Evolutionary conservation across 1,140 invertebrate genomes (phyloP).

Genomic region (Drosophila teissieri): DNA sequence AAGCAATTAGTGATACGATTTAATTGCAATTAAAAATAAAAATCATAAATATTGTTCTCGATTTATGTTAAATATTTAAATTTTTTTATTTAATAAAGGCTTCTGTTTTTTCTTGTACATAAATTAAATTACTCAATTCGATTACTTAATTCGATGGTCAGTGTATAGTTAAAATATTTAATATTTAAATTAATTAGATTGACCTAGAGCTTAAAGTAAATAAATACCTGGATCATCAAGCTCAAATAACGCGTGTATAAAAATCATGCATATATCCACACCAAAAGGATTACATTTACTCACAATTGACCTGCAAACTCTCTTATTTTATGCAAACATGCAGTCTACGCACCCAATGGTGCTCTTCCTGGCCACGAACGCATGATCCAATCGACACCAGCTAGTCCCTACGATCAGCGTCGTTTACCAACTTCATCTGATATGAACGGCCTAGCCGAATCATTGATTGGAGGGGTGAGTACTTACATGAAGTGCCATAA

Average conservation of each 20-base stretch:
- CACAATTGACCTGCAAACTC: background rate
- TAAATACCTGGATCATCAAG: slow-evolving; percentile 57
- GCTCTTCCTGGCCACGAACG: slow-evolving; percentile 87
- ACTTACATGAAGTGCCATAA: no score
- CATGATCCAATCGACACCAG: slow-evolving; percentile 91
- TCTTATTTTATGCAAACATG: slow-evolving; percentile 36
- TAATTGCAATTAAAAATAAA: no score
- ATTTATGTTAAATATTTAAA: no score
- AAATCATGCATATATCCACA: slow-evolving; percentile 11
- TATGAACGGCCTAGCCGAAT: slow-evolving; percentile 96
- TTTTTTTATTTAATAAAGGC: no score
- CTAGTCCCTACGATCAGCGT: slow-evolving; percentile 90
- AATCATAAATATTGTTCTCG: no score
- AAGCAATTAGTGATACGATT: no score
- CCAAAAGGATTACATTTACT: background rate
- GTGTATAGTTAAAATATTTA: no score
- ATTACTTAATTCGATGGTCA: no score
- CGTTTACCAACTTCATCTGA: slow-evolving; percentile 88
- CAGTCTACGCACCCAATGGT: slow-evolving; percentile 86
- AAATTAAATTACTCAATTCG: no score
- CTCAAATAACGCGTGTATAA: slow-evolving; percentile 19
- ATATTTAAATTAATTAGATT: background rate
- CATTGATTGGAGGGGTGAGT: slow-evolving; percentile 94
- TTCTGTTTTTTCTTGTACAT: no score
- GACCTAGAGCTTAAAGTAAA: no score